Percentiles rank a stretch among this genome's conserved stretches.
Evolutionary conservation across 2,888 invertebrate species (phyloP).

Genomic region (Parnassius mnemosyne): DNA sequence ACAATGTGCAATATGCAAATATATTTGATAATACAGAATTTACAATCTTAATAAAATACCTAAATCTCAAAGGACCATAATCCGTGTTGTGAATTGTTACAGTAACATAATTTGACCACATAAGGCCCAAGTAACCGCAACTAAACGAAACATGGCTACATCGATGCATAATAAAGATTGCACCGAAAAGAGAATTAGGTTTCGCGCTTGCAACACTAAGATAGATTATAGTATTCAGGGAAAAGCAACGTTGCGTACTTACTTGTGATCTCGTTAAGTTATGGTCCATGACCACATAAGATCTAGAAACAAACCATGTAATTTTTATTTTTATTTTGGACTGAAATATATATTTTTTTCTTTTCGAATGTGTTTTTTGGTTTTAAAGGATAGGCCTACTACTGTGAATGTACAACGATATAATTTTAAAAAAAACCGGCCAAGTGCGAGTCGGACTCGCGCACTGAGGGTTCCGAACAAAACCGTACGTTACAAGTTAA

Average conservation of each 20-base stretch:
- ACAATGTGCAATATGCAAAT: too few relatives aligned
- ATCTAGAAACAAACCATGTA: too few relatives aligned
- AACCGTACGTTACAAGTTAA: too few relatives aligned
- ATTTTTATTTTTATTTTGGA: too few relatives aligned
- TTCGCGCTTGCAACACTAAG: constrained; percentile 21
- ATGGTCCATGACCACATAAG: constrained; percentile 9
- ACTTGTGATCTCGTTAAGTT: constrained; percentile 9
- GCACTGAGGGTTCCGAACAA: too few relatives aligned
- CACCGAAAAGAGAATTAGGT: constrained; percentile 19
- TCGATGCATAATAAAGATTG: constrained; percentile 24
- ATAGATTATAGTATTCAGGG: constrained; percentile 11
- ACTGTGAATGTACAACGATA: too few relatives aligned
- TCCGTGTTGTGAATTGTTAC: not conserved
- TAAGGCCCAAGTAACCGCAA: constrained; percentile 14
- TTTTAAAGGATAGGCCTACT: too few relatives aligned
- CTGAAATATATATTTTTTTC: too few relatives aligned
- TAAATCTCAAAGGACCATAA: not conserved
- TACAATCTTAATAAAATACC: not conserved
- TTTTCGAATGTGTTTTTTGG: too few relatives aligned
- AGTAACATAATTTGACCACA: constrained; percentile 13
- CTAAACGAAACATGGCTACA: constrained; percentile 14
- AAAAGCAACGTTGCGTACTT: constrained; percentile 10
- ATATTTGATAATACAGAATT: not conserved
- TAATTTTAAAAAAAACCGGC: too few relatives aligned
- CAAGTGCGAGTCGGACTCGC: too few relatives aligned